A percentile compares a stretch with the other conserved stretches of the same genome.
Evolutionary conservation across 2,888 invertebrate genomes (phyloP).

Genomic region (Pycnomerus fuliginosus): DNA sequence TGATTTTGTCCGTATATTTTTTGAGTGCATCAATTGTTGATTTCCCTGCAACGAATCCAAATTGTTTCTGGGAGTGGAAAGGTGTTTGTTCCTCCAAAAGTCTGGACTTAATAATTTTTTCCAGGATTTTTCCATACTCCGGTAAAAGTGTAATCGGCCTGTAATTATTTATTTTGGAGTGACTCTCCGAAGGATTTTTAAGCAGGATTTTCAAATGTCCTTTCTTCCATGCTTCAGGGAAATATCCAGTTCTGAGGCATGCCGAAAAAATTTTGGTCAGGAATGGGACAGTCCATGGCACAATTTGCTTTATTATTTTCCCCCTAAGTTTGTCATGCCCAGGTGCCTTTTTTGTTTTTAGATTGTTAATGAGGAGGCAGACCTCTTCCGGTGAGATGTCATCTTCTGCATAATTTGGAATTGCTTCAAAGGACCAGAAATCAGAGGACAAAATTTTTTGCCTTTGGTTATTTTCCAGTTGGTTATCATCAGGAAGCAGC

Average conservation of each 20-base stretch:
- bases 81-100: not conserved
- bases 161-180: not conserved
- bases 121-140: constrained; percentile 1
- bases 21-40: not conserved
- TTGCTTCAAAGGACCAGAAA: not conserved
- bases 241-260: not conserved
- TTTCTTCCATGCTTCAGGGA: constrained; percentile 2
- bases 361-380: not conserved
- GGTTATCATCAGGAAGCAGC: constrained; percentile 1
- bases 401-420: not conserved
- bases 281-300: not conserved
- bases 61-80: not conserved
- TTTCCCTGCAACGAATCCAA: not conserved
- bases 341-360: constrained; percentile 1
- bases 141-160: not conserved
- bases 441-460: not conserved
- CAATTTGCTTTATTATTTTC: not conserved
- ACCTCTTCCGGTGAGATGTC: not conserved
- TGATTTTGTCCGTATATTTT: not conserved
- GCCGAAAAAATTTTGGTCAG: not conserved
- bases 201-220: not conserved
- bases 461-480: not conserved
- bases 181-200: not conserved
- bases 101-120: not conserved
- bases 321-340: not conserved